A percentile compares a stretch with the other conserved stretches of the same genome.
Evolutionary conservation across 2,797 vertebrate species (phyloP).

Genomic region (Phoebastria nigripes): DNA sequence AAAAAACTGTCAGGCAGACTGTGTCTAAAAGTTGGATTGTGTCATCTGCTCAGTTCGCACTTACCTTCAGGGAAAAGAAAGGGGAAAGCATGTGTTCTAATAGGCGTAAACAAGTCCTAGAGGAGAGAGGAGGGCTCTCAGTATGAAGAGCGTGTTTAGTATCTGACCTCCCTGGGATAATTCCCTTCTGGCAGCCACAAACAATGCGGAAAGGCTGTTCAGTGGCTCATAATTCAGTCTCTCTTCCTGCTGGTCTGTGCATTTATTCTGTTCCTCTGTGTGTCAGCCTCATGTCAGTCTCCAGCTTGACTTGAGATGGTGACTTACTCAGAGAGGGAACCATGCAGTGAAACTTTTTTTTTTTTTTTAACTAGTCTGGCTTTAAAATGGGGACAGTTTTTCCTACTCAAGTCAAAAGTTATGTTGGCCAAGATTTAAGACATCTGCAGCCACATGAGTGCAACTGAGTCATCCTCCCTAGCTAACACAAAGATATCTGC

Average conservation of each 20-base stretch:
- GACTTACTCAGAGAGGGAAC: not conserved
- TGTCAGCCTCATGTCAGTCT: not conserved
- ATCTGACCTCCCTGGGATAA: not conserved
- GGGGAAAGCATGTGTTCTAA: not conserved
- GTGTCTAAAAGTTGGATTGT: not conserved
- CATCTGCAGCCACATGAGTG: not conserved
- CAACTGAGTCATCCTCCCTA: conserved; percentile 1
- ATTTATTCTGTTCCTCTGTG: not conserved
- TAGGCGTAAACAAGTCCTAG: not conserved
- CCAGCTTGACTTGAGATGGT: not conserved
- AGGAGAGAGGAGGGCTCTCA: not conserved
- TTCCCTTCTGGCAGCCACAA: not conserved
- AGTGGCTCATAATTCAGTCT: not conserved
- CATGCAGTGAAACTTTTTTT: not conserved
- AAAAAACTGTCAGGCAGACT: not conserved
- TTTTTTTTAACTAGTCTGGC: not conserved
- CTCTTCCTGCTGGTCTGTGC: not conserved
- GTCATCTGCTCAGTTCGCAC: not conserved
- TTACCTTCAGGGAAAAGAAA: not conserved
- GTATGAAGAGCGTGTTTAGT: not conserved
- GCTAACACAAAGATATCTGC: not conserved
- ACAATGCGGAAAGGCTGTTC: not conserved
- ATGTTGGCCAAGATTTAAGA: not conserved
- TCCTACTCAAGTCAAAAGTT: conserved; percentile 20
- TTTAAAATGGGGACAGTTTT: not conserved